A percentile compares a stretch with the other conserved stretches of the same genome.
Conservation (phyloP, 2,113 vertebrate genomes). For the Anser cygnoides region DNA sequence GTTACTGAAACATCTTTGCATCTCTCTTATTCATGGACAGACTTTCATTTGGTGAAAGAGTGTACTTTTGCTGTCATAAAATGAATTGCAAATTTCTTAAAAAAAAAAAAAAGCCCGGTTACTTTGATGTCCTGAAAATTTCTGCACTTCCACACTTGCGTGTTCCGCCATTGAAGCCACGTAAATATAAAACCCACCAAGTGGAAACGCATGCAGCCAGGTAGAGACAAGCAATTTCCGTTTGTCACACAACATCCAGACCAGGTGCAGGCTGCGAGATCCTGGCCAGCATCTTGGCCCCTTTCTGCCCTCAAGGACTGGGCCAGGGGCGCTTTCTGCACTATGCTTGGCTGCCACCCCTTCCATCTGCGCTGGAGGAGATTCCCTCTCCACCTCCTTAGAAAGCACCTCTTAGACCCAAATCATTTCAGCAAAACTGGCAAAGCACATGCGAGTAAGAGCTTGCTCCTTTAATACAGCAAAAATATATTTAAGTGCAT, state of each 20-base stretch:
- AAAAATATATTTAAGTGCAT: not conserved
- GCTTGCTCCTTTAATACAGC: not conserved
- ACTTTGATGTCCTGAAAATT: not conserved
- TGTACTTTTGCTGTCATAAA: not conserved
- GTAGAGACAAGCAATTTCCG: constrained; percentile 28
- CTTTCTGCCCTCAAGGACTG: not conserved
- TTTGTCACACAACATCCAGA: constrained; percentile 11
- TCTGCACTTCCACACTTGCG: not conserved
- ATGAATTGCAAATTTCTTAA: not conserved
- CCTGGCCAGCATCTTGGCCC: not conserved
- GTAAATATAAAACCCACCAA: constrained; percentile 30
- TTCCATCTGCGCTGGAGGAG: accelerated
- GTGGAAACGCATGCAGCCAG: constrained; percentile 14
- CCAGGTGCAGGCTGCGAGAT: not conserved
- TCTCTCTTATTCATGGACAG: not conserved
- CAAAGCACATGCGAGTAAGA: not conserved
- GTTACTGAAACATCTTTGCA: not conserved
- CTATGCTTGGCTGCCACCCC: not conserved
- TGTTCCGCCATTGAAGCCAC: not conserved
- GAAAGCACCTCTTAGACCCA: not conserved
- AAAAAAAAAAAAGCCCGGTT: not conserved
- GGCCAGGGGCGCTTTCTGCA: not conserved
- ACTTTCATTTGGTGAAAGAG: not conserved
- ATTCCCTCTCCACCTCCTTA: not conserved
- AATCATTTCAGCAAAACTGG: not conserved